Base-by-base conservation (phyloP, 2,888 invertebrate genomes). In the Salpingus planirostris region DNA sequence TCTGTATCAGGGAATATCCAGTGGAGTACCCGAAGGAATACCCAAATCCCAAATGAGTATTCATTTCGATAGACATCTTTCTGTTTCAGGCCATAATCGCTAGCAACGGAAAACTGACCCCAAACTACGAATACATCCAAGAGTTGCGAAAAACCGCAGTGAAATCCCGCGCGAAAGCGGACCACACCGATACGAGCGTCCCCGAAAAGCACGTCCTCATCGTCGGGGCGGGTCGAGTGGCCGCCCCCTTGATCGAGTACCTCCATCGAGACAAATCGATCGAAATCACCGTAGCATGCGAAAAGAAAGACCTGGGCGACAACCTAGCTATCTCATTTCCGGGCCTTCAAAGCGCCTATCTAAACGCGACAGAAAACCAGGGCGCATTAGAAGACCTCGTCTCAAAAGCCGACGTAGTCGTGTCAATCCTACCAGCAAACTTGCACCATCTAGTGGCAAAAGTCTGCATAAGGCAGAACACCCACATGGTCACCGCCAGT, bases 401-500 rank as follows among this genome's bases (percentile, higher is more conserved):
- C 2, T 73, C 76, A 2, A 73, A 77, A 11, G 74, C 84, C 0
- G 79, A 88, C 46, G 76, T 87, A 0, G 87, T 85, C 0, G 73
- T 90, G 3, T 93, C 97, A 0, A 71, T 98, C 24, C 67, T 99
- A 26, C 98, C 98, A 0, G 95, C 92, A 56, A 72, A 78, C 10
- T 70, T 95, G 15, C 98, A 98, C 60, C 85, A 88, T 0, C 68
- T 80, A 3, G 79, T 86, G 2, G 97, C 96, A 0, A 76, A 78
- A 50, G 77, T 81, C 11, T 98, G 97, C 59, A 84, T 98, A 29
- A 73, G 75, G n/a, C 74, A 83, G 38, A 76, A 79, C 40, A 84
- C 82, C 0, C 90, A 98, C 60, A 78, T 98, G 79, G 93, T 98
- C 11, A 98, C 98, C 0, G 95, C 96, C 0, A 95, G 93, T 38